A percentile compares a stretch with the other conserved stretches of the same genome.
These are phyloP conservation scores for Macrotus californicus DNA, from an alignment of 2,113 vertebrate genomes.

Conservation along the genomic window DNA sequence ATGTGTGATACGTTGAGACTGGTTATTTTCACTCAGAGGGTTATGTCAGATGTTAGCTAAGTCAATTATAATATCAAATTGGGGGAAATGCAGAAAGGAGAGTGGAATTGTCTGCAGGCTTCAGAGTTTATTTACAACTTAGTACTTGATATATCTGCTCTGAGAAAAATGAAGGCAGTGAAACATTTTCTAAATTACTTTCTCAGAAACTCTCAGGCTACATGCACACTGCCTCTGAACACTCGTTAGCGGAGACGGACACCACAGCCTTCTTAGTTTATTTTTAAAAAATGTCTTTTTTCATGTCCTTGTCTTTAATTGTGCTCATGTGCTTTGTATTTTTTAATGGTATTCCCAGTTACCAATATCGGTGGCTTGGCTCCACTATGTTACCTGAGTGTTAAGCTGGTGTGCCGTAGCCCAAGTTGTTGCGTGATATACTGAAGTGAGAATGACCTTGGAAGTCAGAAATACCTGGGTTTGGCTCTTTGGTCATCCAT, in stretches of 20 bases:
- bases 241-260: background rate
- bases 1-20: background rate
- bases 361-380: background rate
- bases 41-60: background rate
- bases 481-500: background rate
- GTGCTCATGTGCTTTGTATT: background rate
- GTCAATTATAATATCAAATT: background rate
- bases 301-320: background rate
- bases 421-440: background rate
- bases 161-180: background rate
- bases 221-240: background rate
- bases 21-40: background rate
- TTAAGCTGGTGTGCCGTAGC: background rate
- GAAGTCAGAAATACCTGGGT: background rate
- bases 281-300: background rate
- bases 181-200: background rate
- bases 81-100: background rate
- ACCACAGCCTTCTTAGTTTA: background rate
- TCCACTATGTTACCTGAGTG: background rate
- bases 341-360: background rate
- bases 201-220: background rate
- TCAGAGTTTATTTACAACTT: background rate
- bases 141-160: background rate
- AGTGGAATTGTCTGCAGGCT: background rate
- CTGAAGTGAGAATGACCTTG: background rate